Conservation (phyloP, 2,113 vertebrate species). For the Suncus etruscus region DNA sequence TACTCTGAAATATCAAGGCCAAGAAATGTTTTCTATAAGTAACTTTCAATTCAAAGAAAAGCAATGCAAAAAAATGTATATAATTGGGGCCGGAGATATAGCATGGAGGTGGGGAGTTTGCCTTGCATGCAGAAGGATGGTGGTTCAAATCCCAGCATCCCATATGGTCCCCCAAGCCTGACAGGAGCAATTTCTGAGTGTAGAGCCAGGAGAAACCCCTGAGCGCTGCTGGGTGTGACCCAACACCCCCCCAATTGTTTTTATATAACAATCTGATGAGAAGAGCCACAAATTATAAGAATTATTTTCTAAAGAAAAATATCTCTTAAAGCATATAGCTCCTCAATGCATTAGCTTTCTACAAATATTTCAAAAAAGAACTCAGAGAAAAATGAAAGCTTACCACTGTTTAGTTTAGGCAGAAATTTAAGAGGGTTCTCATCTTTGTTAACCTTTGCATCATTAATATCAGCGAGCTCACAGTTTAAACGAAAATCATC, state of each 20-base stretch:
- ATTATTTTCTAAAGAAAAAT: conserved; percentile 47
- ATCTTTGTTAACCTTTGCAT: conserved; percentile 59
- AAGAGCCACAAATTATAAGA: conserved; percentile 19
- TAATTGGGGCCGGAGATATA: no score
- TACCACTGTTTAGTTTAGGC: conserved; percentile 77
- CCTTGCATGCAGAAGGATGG: no score
- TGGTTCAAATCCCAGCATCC: no score
- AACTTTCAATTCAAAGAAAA: conserved; percentile 18
- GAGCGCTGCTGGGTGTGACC: no score
- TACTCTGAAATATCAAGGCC: conserved; percentile 32
- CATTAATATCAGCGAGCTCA: conserved; percentile 47
- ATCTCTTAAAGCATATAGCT: background rate
- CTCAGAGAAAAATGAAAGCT: conserved; percentile 65
- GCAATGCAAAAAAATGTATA: background rate
- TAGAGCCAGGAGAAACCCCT: no score
- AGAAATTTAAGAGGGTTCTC: conserved; percentile 67
- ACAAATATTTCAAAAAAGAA: conserved; percentile 60
- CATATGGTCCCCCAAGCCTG: no score
- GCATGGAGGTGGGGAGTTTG: no score
- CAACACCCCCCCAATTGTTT: no score
- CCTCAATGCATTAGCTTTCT: conserved; percentile 26
- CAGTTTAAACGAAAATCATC: conserved; percentile 73
- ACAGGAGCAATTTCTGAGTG: no score
- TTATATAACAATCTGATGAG: conserved; percentile 25
- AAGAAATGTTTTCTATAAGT: background rate